Conservation (phyloP, 92 coral and sea anemone species). For the Porites rus region DNA sequence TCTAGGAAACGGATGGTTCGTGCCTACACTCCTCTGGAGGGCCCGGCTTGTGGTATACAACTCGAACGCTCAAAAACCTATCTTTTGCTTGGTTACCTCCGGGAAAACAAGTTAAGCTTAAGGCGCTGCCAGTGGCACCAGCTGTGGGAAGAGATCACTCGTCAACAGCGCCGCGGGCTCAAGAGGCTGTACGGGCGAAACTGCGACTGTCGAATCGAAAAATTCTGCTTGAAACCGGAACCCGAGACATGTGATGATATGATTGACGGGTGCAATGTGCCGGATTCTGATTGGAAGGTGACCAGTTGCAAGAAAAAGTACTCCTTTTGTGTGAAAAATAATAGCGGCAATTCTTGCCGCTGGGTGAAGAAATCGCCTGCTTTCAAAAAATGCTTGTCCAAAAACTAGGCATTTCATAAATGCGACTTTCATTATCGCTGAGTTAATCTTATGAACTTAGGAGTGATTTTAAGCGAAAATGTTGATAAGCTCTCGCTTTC, state of each 20-base stretch:
- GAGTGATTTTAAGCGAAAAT: too few species aligned
- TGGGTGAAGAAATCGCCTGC: constrained; percentile 16
- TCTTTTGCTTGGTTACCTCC: constrained; percentile 68
- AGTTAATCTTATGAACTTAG: too few species aligned
- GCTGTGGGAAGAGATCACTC: constrained; percentile 59
- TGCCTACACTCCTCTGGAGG: neutral
- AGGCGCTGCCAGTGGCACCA: constrained; percentile 66
- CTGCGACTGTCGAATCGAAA: constrained; percentile 62
- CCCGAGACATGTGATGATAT: constrained; percentile 10
- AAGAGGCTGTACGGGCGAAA: constrained; percentile 62
- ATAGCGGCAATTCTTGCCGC: neutral
- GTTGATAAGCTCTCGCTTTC: too few species aligned
- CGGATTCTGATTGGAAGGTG: neutral
- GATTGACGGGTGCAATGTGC: constrained; percentile 10
- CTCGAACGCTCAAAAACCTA: constrained; percentile 50
- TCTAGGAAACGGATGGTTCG: neutral
- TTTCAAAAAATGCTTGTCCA: constrained; percentile 20
- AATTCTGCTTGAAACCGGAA: neutral
- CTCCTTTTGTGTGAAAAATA: constrained; percentile 14
- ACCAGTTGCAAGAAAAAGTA: neutral
- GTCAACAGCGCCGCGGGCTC: constrained; percentile 63
- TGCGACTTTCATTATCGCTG: neutral
- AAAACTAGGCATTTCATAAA: neutral
- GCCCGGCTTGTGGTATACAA: constrained; percentile 50
- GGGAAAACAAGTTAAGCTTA: constrained; percentile 44